Percentiles rank a stretch among this genome's conserved stretches.
Evolutionary conservation across 2,113 vertebrate genomes (phyloP).

Genomic region (Vidua chalybeata): DNA sequence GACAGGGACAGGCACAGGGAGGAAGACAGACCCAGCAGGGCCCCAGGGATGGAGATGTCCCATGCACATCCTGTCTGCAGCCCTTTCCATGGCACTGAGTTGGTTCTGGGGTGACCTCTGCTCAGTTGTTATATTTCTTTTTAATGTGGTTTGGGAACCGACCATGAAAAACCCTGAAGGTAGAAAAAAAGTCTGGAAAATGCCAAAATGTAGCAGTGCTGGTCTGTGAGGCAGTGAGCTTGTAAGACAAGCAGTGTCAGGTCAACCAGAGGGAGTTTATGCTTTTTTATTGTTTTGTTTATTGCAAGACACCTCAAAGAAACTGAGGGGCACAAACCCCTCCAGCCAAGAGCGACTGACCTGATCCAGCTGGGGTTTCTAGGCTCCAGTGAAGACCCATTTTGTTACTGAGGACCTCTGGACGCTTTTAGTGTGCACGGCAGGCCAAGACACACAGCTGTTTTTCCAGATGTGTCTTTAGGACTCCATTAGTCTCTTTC

Average conservation of each 20-base stretch:
- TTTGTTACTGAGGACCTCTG: not conserved
- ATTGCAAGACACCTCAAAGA: not conserved
- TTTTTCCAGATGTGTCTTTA: not conserved
- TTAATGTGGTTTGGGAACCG: not conserved
- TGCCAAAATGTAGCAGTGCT: fast-evolving
- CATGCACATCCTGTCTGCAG: not conserved
- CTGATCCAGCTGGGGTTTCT: not conserved
- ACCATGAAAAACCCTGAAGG: not conserved
- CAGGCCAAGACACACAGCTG: not conserved
- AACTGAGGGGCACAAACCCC: not conserved
- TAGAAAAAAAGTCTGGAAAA: not conserved
- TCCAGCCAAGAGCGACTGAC: not conserved
- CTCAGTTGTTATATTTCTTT: not conserved
- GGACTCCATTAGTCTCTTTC: not conserved
- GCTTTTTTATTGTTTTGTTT: not conserved
- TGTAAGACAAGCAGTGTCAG: not conserved
- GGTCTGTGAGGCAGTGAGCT: not conserved
- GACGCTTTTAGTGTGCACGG: not conserved
- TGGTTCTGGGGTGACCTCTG: not conserved
- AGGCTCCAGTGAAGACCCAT: not conserved
- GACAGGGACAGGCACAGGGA: not conserved
- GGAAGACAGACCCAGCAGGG: fast-evolving
- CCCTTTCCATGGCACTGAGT: fast-evolving
- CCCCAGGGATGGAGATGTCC: not conserved
- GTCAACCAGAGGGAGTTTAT: not conserved